Percentiles rank a stretch among this genome's conserved stretches.
phyloP scores from a whole-genome alignment of 2,113 vertebrate genomes.

The Zingel zingel region DNA sequence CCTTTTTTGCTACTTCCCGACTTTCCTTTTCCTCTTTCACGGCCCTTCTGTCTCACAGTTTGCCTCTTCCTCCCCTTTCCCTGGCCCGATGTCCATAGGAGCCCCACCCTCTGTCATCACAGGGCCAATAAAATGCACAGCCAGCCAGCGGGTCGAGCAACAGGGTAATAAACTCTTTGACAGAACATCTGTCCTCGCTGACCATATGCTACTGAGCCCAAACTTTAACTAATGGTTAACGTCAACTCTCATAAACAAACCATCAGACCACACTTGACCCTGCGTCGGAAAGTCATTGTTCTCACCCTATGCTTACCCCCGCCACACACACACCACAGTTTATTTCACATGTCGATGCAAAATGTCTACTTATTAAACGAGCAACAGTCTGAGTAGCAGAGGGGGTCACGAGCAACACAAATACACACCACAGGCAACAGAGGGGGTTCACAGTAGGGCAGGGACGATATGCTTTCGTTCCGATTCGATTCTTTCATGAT shows the following conservation, averaged over 20 bases:
- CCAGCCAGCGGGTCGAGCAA: neutral
- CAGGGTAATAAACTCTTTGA: slow-evolving; percentile 58
- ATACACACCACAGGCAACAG: neutral
- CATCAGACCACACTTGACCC: slow-evolving; percentile 6
- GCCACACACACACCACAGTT: neutral
- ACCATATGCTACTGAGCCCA: slow-evolving; percentile 24
- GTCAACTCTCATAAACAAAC: slow-evolving; percentile 13
- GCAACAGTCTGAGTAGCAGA: slow-evolving; percentile 6
- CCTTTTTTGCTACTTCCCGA: neutral
- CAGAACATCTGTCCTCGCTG: slow-evolving; percentile 56
- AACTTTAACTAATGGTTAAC: slow-evolving; percentile 17
- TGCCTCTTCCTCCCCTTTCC: neutral
- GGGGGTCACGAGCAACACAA: slow-evolving; percentile 2
- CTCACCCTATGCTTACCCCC: neutral
- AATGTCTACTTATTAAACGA: slow-evolving; percentile 9
- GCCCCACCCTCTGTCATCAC: slow-evolving; percentile 47
- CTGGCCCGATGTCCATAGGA: slow-evolving; percentile 27
- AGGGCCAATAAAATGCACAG: slow-evolving; percentile 44
- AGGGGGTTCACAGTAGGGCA: neutral
- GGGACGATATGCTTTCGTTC: too few species aligned
- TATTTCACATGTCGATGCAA: neutral
- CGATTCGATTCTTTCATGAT: too few species aligned
- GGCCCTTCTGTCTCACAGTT: slow-evolving; percentile 1
- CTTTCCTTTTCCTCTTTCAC: neutral
- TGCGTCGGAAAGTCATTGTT: neutral